These are phyloP conservation scores for Griposia aprilina DNA, from an alignment of 2,888 invertebrate genomes.

Conservation along the genomic window DNA sequence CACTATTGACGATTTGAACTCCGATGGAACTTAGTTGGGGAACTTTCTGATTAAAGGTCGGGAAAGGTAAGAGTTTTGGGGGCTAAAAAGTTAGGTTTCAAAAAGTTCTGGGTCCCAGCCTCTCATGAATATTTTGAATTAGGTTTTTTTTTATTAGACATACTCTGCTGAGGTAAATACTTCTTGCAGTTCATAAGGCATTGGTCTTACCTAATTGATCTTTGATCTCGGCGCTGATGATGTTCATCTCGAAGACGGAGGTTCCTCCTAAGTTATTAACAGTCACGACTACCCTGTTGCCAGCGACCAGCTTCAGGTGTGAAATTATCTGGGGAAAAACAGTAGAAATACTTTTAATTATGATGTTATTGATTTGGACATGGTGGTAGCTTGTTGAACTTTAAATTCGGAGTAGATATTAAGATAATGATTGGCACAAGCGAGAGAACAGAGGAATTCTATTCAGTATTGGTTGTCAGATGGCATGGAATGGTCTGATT, in stretches of 20 bases:
- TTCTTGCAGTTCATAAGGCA: not conserved
- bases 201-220: conserved; percentile 91
- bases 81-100: not conserved
- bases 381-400: not conserved
- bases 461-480: not conserved
- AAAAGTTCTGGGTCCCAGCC: not conserved
- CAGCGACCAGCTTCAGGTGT: conserved; percentile 79
- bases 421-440: not conserved
- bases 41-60: not conserved
- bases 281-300: conserved; percentile 91
- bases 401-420: not conserved
- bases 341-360: not conserved
- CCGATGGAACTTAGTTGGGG: not conserved
- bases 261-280: conserved; percentile 95
- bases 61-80: not conserved
- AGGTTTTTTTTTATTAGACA: no score
- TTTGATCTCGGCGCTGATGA: conserved; percentile 92
- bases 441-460: not conserved
- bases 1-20: not conserved
- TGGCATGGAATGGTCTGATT: not conserved
- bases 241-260: conserved; percentile 94
- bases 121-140: no score
- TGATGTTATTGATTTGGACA: no score
- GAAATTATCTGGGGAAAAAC: conserved; percentile 75
- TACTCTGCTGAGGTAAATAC: not conserved